Conservation (phyloP, 2,113 vertebrate genomes). For the Proteles cristata region DNA sequence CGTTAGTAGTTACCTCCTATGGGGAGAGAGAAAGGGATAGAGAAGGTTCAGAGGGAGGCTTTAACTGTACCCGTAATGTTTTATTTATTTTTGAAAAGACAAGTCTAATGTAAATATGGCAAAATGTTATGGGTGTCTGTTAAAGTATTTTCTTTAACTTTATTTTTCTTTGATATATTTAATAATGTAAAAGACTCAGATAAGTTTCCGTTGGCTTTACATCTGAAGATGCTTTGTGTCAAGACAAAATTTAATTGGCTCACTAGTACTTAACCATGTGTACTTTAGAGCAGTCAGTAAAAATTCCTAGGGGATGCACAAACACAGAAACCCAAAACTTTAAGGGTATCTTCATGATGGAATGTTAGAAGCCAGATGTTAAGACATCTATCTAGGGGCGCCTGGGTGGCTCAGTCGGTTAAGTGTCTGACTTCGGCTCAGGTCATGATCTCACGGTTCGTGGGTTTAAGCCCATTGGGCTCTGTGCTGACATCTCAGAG, state of each 20-base stretch:
- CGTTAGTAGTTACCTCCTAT: neutral
- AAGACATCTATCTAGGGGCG: neutral
- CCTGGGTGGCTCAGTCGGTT: too few species aligned
- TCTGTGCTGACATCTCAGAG: too few species aligned
- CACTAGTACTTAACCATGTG: neutral
- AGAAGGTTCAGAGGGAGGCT: neutral
- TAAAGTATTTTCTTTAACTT: neutral
- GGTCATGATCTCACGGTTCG: too few species aligned
- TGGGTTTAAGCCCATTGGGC: too few species aligned
- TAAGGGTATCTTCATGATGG: neutral
- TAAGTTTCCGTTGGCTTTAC: neutral
- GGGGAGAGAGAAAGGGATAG: neutral
- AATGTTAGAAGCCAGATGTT: neutral
- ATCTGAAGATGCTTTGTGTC: neutral
- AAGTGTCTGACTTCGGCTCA: too few species aligned
- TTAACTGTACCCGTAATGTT: neutral
- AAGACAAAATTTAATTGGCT: neutral
- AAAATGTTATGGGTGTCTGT: neutral
- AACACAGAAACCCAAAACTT: neutral
- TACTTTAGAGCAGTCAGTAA: neutral
- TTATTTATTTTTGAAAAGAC: neutral
- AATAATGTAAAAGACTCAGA: neutral
- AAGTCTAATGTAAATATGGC: neutral
- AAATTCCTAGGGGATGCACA: neutral
- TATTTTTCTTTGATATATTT: neutral